phyloP scores from a whole-genome alignment of 2,113 vertebrate species.

The Echinops telfairi region DNA sequence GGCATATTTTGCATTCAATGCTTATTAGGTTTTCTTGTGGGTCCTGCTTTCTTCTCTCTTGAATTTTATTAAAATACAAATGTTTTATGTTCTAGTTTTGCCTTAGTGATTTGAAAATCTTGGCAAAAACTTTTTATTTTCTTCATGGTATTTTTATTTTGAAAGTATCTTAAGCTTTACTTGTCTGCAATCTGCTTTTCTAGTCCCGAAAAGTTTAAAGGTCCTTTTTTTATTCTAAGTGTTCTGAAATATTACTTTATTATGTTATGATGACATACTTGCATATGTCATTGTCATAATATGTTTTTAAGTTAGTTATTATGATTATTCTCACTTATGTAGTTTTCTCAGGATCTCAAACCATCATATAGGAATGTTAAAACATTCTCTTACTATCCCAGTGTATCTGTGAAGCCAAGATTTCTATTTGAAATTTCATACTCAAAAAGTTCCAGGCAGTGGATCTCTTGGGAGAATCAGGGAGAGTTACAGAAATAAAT shows the following conservation, averaged over 20 bases:
- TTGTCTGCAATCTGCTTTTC: background rate
- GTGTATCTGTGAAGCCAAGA: background rate
- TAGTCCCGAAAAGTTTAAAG: background rate
- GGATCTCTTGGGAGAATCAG: background rate
- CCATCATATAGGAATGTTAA: background rate
- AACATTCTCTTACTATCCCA: background rate
- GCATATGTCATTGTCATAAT: background rate
- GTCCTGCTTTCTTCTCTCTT: too few relatives aligned
- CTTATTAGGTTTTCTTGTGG: too few relatives aligned
- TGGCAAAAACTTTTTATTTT: too few relatives aligned
- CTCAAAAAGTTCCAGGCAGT: background rate
- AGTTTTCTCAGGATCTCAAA: background rate
- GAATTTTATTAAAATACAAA: too few relatives aligned
- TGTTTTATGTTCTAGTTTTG: too few relatives aligned
- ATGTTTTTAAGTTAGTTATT: background rate
- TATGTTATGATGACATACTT: background rate
- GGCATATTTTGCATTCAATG: too few relatives aligned
- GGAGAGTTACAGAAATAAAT: background rate
- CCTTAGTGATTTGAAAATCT: too few relatives aligned
- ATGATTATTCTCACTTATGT: slow-evolving; percentile 22
- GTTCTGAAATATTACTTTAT: background rate
- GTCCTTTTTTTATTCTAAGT: background rate
- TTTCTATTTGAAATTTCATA: slow-evolving; percentile 4
- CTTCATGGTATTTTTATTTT: too few relatives aligned
- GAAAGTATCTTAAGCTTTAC: too few relatives aligned